A percentile compares a stretch with the other conserved stretches of the same genome.
These are phyloP conservation scores for Cichladusa arquata DNA, from an alignment of 2,113 vertebrate species.

Conservation along the genomic window DNA sequence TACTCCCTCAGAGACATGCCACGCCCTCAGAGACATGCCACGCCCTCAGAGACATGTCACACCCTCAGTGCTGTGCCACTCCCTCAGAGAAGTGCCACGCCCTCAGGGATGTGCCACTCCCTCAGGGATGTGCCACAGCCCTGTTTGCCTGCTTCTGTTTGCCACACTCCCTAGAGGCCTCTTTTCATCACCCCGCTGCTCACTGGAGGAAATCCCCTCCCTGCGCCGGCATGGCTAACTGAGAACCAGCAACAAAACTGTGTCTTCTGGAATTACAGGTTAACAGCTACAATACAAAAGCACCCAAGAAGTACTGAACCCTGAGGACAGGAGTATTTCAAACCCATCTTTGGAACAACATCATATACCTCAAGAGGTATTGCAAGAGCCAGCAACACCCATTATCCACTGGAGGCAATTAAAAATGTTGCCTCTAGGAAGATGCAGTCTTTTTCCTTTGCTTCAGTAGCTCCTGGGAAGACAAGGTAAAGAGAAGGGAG, in stretches of 20 bases:
- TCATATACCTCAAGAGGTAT: rapidly evolving
- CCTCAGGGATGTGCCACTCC: no score
- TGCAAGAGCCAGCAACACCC: not conserved
- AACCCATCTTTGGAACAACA: not conserved
- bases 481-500: not conserved
- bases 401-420: not conserved
- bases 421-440: not conserved
- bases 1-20: no score
- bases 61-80: no score
- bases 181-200: no score
- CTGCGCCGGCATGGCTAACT: no score
- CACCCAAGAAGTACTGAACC: rapidly evolving
- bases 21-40: no score
- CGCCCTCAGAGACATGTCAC: no score
- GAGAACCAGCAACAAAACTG: not conserved
- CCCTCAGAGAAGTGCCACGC: no score
- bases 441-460: not conserved
- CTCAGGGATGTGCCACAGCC: no score
- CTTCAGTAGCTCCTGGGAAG: not conserved
- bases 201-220: no score
- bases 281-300: not conserved
- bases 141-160: no score
- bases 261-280: not conserved
- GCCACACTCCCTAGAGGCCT: no score
- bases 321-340: not conserved